Conservation (phyloP, 2,113 vertebrate genomes). For the Pica pica region DNA sequence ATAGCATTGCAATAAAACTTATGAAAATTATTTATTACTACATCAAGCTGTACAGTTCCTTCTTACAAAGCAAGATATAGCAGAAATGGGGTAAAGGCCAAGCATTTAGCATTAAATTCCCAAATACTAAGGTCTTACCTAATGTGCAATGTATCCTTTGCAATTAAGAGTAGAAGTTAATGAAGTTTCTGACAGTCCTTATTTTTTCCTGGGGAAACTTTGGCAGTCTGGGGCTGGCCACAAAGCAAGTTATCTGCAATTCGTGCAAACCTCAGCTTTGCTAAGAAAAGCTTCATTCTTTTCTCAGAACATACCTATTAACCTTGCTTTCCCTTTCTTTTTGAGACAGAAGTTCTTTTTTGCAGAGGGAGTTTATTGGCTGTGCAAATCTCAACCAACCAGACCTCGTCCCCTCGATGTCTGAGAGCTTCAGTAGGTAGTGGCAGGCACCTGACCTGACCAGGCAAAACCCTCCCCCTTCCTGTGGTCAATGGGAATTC, state of each 20-base stretch:
- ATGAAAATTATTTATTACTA: constrained; percentile 53
- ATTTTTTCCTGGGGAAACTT: not conserved
- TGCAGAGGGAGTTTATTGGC: not conserved
- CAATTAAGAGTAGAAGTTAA: constrained; percentile 36
- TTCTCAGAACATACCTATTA: not conserved
- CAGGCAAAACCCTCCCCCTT: not conserved
- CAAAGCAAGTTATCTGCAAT: not conserved
- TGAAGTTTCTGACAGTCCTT: constrained; percentile 32
- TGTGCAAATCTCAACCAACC: not conserved
- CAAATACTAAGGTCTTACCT: not conserved
- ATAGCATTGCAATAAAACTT: constrained; percentile 2
- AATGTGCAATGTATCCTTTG: not conserved
- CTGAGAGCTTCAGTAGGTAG: not conserved
- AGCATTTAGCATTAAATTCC: not conserved
- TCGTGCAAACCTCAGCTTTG: not conserved
- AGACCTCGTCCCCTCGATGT: rapidly evolving
- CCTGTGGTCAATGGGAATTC: not conserved
- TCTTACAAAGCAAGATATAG: not conserved
- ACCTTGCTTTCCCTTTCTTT: not conserved
- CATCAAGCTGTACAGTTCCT: not conserved
- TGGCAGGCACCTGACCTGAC: not conserved
- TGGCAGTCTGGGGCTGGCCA: not conserved
- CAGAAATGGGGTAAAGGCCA: not conserved
- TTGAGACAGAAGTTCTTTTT: not conserved
- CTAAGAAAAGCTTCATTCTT: not conserved